These are phyloP conservation scores for Poeciliopsis occidentalis DNA, from an alignment of 2,113 vertebrate species.

Conservation along the genomic window DNA sequence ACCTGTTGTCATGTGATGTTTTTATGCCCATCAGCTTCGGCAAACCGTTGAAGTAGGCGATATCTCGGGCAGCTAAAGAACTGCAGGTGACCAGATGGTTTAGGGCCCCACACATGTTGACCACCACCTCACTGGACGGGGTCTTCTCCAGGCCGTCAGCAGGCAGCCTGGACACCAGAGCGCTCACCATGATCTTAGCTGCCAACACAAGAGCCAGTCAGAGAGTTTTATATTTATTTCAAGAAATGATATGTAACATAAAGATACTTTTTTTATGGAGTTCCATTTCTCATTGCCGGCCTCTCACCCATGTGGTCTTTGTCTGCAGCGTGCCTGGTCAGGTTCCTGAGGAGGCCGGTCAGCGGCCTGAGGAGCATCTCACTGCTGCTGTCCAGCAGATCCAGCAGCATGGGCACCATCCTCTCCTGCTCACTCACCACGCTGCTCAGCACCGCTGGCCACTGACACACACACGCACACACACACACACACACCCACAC, in stretches of 20 bases:
- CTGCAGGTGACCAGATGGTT: too few species aligned
- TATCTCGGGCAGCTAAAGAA: too few species aligned
- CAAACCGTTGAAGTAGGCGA: too few species aligned
- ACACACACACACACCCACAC: constrained; percentile 81
- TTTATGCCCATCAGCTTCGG: constrained; percentile 94
- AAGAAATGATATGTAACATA: too few species aligned
- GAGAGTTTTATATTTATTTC: neutral
- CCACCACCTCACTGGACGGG: too few species aligned
- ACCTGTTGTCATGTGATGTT: constrained; percentile 88
- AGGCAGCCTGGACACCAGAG: constrained; percentile 89
- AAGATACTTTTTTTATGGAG: neutral
- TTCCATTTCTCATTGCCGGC: neutral
- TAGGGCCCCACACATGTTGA: too few species aligned
- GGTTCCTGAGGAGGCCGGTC: constrained; percentile 91
- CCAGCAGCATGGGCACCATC: constrained; percentile 89
- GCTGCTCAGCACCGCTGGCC: constrained; percentile 87
- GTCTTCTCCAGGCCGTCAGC: constrained; percentile 80
- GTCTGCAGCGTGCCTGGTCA: constrained; percentile 86
- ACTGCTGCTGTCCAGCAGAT: constrained; percentile 85
- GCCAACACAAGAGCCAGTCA: neutral
- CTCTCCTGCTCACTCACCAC: constrained; percentile 91
- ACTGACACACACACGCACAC: constrained; percentile 75
- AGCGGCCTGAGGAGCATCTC: constrained; percentile 88
- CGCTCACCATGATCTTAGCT: constrained; percentile 91
- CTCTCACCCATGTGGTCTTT: constrained; percentile 92